Conservation (phyloP, 2,888 invertebrate genomes). For the Cephus sareptanus region DNA sequence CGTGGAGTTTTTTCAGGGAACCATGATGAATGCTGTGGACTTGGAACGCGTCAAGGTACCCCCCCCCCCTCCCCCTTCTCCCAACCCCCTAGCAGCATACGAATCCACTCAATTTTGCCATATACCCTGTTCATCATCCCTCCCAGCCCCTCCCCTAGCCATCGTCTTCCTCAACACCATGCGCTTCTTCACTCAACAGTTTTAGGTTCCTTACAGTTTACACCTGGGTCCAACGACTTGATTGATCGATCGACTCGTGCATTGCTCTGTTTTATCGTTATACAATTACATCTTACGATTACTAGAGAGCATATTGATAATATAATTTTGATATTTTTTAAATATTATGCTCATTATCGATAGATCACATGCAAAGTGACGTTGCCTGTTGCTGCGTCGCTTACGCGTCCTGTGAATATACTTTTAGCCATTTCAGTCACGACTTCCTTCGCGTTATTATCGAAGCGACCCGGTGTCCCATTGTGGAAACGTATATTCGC, state of each 20-base stretch:
- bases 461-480: background rate
- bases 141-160: constrained; percentile 17
- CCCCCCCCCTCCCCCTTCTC: constrained; percentile 59
- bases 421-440: background rate
- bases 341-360: constrained; percentile 19
- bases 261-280: constrained; percentile 13
- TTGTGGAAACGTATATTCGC: background rate
- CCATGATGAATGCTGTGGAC: constrained; percentile 99
- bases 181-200: constrained; percentile 42
- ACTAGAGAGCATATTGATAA: constrained; percentile 9
- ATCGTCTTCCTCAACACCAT: constrained; percentile 31
- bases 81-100: constrained; percentile 20
- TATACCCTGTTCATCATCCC: constrained; percentile 16
- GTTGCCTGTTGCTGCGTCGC: constrained; percentile 12
- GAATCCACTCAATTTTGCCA: constrained; percentile 6
- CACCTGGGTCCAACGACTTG: constrained; percentile 53
- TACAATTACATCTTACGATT: constrained; percentile 11
- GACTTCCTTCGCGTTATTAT: background rate
- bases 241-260: constrained; percentile 46
- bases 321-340: constrained; percentile 9
- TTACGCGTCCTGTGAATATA: background rate
- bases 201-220: constrained; percentile 52
- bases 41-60: constrained; percentile 99
- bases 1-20: constrained; percentile 99
- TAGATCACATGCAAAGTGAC: constrained; percentile 10